Base-by-base conservation (phyloP, 2,113 vertebrate genomes). In the Dolichotis patagonum region DNA sequence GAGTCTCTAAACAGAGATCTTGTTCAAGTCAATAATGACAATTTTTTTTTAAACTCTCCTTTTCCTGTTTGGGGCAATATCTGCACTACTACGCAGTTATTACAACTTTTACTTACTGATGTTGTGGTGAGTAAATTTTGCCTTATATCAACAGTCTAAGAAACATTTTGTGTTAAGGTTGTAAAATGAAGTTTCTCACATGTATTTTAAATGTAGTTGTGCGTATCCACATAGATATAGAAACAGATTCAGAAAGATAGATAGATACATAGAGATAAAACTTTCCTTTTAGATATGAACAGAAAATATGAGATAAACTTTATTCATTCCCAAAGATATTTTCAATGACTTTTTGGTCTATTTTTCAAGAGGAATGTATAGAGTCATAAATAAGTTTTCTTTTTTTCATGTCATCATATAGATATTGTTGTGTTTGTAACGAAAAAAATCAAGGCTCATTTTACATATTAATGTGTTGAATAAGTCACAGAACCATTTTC, bases 391-490 rank as follows among this genome's bases (percentile, higher is more conserved):
- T 6, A 67, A 71, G 13, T 22, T 84, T 87, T 87, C 38, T 85
- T 94, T 52, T 20, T 93, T 38, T 84, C 26, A 71, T 84, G 62
- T 43, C 90, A 93, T 77, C 56, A 38, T 49, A 95, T 89, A 92
- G 88, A 97, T 82, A 86, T 90, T 73, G n/a, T 65, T 90, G 11
- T 71, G 41, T 92, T 97, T 82, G 58, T 80, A 49, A 69, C 28
- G 28, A 81, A 77, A 90, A 88, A 97, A 93, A 85, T 89, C 54
- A 78, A 89, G 60, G 12, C 28, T 92, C 93, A 43, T 32, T 86
- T 96, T 86, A 92, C 54, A 75, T 84, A 95, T 83, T 82, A 63
- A 69, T 92, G 38, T 87, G 87, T 95, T 69, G 90, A 93, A 60
- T 85, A 69, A 9, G 9, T 82, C 58, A 88, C 22, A 65, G 92